Percentiles rank a stretch among this genome's conserved stretches.
These are phyloP conservation scores for Sinohyriopsis cumingii DNA, from an alignment of 2,888 invertebrate genomes.

Conservation along the genomic window DNA sequence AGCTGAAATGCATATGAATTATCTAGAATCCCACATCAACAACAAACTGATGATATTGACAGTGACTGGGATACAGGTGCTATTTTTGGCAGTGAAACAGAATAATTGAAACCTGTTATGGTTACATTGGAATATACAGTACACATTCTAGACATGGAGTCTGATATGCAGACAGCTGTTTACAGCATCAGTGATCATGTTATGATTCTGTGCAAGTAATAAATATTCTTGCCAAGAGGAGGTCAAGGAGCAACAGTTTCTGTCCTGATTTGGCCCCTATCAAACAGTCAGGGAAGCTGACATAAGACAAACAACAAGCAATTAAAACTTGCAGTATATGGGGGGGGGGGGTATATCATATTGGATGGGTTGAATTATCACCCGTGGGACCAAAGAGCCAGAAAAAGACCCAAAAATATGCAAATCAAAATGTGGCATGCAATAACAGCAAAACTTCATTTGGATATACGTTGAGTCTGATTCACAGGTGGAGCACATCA, in stretches of 20 bases:
- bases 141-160: too few species aligned
- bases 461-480: neutral
- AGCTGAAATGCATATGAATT: neutral
- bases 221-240: too few species aligned
- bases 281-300: conserved; percentile 1
- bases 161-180: too few species aligned
- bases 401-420: neutral
- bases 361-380: conserved; percentile 2
- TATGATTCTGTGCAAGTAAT: too few species aligned
- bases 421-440: neutral
- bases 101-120: neutral
- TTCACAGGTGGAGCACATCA: neutral
- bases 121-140: neutral
- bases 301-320: conserved; percentile 2
- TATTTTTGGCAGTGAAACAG: neutral
- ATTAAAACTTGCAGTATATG: neutral
- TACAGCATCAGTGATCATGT: too few species aligned
- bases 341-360: neutral
- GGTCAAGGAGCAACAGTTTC: too few species aligned
- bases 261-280: conserved; percentile 5
- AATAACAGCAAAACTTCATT: neutral
- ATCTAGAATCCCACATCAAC: neutral
- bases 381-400: conserved; percentile 1
- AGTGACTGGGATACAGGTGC: neutral
- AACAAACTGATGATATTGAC: neutral